Conservation (phyloP, 2,113 vertebrate species). For the Istiophorus platypterus region DNA sequence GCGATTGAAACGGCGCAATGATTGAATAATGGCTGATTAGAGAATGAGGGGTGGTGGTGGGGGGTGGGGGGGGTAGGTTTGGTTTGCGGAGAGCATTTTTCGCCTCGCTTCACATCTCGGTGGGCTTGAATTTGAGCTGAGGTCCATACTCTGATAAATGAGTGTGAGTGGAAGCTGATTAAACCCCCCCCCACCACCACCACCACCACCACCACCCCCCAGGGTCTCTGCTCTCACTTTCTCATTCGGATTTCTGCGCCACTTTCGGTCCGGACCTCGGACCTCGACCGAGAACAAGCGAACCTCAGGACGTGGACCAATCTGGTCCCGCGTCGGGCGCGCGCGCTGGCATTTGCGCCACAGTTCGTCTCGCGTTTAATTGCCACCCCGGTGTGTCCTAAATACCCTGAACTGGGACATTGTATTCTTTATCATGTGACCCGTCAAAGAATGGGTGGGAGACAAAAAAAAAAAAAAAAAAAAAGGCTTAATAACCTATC, state of each 20-base stretch:
- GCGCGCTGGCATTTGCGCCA: slow-evolving; percentile 6
- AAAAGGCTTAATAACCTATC: slow-evolving; percentile 58
- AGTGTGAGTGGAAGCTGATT: no score
- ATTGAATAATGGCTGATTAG: slow-evolving; percentile 77
- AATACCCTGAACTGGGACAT: slow-evolving; percentile 70
- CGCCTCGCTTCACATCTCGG: slow-evolving; percentile 44
- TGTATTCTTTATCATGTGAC: slow-evolving; percentile 66
- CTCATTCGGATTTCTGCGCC: slow-evolving; percentile 21
- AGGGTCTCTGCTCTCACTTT: slow-evolving; percentile 41
- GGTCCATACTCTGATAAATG: no score
- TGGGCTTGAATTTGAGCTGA: slow-evolving; percentile 23
- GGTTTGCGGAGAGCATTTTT: no score
- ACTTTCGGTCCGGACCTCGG: not conserved
- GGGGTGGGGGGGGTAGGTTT: no score
- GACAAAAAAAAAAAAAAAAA: slow-evolving; percentile 9
- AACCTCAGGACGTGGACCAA: slow-evolving; percentile 22
- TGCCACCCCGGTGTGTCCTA: slow-evolving; percentile 72
- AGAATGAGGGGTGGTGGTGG: slow-evolving; percentile 3
- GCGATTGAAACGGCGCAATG: slow-evolving; percentile 85
- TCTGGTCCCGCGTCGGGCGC: slow-evolving; percentile 23
- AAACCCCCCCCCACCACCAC: no score
- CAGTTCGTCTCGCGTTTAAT: slow-evolving; percentile 60
- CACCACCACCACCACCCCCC: no score
- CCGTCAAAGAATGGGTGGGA: slow-evolving; percentile 19
- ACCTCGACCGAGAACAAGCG: not conserved